Conservation (phyloP, 1,140 invertebrate species). For the Philotrypesis tridentata region DNA sequence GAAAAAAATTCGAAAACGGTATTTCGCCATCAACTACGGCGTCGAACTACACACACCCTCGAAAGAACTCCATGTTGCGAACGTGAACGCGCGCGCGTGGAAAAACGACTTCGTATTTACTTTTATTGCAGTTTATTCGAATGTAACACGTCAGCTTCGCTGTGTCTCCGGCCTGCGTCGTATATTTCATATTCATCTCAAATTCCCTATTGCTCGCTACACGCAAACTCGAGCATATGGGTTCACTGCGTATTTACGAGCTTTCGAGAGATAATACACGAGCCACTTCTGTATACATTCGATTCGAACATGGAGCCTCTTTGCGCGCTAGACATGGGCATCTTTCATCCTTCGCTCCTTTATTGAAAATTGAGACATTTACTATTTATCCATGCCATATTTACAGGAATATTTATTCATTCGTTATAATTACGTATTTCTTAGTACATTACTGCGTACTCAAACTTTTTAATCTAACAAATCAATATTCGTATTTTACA, state of each 20-base stretch:
- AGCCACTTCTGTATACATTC: neutral
- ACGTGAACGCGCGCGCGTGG: neutral
- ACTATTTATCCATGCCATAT: conserved; percentile 18
- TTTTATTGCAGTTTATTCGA: conserved; percentile 36
- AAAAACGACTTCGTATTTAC: neutral
- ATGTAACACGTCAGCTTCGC: neutral
- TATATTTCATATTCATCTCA: neutral
- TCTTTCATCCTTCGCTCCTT: conserved; percentile 3
- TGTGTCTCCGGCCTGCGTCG: conserved; percentile 19
- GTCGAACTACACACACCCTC: neutral
- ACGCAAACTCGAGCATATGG: too few relatives aligned
- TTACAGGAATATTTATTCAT: conserved; percentile 3
- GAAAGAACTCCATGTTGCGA: conserved; percentile 38
- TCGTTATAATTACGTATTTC: neutral
- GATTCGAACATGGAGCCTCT: conserved; percentile 38
- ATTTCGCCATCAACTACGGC: conserved; percentile 51
- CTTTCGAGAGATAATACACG: neutral
- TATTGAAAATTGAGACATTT: neutral
- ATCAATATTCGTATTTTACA: conserved; percentile 9
- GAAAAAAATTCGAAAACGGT: conserved; percentile 63
- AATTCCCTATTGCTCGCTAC: neutral
- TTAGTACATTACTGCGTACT: neutral
- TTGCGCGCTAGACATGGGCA: conserved; percentile 6
- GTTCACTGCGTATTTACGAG: too few relatives aligned
- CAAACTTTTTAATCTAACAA: neutral